These are phyloP conservation scores for Actinemys pallida DNA, from an alignment of 2,113 vertebrate genomes.

Conservation along the genomic window DNA sequence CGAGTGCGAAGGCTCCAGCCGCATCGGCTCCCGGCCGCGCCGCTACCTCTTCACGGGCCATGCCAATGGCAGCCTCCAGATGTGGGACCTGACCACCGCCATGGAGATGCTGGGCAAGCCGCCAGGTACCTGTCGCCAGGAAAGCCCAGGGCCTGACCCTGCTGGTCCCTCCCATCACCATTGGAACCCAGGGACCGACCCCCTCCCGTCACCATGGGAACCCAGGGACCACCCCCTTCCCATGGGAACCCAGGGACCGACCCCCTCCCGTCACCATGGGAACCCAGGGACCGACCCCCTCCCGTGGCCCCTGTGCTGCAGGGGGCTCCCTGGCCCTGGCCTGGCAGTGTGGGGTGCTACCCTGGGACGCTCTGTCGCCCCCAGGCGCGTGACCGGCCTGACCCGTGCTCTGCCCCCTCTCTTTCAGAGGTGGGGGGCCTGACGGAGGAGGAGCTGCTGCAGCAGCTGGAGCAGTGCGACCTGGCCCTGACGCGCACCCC, in stretches of 20 bases:
- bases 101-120: slow-evolving; percentile 84
- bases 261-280: too few species aligned
- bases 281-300: background rate
- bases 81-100: slow-evolving; percentile 94
- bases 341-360: background rate
- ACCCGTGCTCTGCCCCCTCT: background rate
- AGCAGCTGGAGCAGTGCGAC: slow-evolving; percentile 90
- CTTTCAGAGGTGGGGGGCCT: slow-evolving; percentile 84
- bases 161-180: too few species aligned
- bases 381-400: background rate
- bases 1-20: slow-evolving; percentile 92
- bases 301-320: background rate
- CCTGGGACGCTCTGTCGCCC: background rate
- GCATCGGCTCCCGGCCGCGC: slow-evolving; percentile 87
- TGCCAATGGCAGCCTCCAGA: slow-evolving; percentile 91
- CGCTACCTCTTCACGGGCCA: slow-evolving; percentile 93
- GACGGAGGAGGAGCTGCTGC: slow-evolving; percentile 88
- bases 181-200: too few species aligned
- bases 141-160: background rate
- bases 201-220: too few species aligned
- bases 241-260: too few species aligned
- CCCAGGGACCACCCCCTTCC: too few species aligned
- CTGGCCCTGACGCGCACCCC: slow-evolving; percentile 84
- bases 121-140: slow-evolving; percentile 37
- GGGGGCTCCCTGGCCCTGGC: background rate